Evolutionary conservation across 2,888 invertebrate species (phyloP), one percentile per base, ranked within the genome.

Genomic region (Ectemnius cavifrons): DNA sequence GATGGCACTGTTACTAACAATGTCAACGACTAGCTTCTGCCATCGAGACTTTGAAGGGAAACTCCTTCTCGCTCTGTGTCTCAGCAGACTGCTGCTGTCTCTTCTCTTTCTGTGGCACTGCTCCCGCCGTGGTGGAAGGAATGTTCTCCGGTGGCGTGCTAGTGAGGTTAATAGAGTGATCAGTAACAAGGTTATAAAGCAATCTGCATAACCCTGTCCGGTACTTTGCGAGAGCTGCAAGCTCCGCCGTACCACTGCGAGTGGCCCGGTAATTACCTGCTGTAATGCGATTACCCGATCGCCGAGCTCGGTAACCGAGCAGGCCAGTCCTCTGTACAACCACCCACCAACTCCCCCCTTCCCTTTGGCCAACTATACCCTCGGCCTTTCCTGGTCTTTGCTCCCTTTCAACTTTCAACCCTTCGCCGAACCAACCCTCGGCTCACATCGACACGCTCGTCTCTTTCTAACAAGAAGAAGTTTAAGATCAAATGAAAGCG

Each of bases 111-210:
- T 28, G 4, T 13, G 16, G 5, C 8, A 37, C 4, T 28, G 27
- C 4, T 52, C 6, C 28, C 6, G 28, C 27, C 28, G 4, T 37
- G 60, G 37, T 14, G 13, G 52, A 28, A 52, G 63, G 66, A 27
- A 58, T 16, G 56, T 27, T 73, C 65, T 71, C 68, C 45, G 78
- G 78, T 81, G 78, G 63, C 75, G 82, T 80, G 83, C 82, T 83
- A 85, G 83, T 82, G 83, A 86, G 84, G 85, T 88, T 90, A 89
- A 91, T 89, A 86, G 87, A 89, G 88, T 87, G 89, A 89, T 90
- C 89, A 87, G 88, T 91, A 90, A 91, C 87, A 85, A 88, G 88
- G 89, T 91, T 90, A 90, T 86, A 88, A 90, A 90, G 90, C 90
- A 90, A 91, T 91, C 90, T 91, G 89, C 90, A 90, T 90, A 89